phyloP scores from a whole-genome alignment of 2,113 vertebrate genomes.

The Alligator mississippiensis region DNA sequence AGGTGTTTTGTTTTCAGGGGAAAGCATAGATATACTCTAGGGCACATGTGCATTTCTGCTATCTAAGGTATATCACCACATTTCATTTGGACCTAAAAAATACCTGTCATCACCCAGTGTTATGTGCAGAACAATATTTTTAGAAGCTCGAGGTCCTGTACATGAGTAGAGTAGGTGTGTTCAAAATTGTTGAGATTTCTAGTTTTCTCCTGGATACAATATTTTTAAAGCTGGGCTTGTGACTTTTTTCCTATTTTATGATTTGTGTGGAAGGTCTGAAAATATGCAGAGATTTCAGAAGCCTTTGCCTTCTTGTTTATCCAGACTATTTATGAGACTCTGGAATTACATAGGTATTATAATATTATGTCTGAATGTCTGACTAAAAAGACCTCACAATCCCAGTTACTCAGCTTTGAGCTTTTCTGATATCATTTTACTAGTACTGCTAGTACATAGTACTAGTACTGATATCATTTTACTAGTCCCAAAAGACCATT shows the following conservation, averaged over 20 bases:
- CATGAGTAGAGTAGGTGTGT: too few species aligned
- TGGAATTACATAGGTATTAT: neutral
- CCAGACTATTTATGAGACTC: slow-evolving; percentile 5
- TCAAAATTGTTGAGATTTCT: too few species aligned
- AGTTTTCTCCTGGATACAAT: too few species aligned
- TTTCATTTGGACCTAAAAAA: too few species aligned
- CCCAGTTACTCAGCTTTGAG: slow-evolving; percentile 28
- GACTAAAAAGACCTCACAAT: slow-evolving; percentile 14
- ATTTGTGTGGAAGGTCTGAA: neutral
- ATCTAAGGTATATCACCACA: too few species aligned
- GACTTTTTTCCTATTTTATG: neutral
- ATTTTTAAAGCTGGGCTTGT: neutral
- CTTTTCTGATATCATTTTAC: neutral
- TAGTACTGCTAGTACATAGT: neutral
- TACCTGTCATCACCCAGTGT: too few species aligned
- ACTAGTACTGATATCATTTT: neutral
- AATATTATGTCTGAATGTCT: slow-evolving; percentile 4
- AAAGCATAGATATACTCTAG: too few species aligned
- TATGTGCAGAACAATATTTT: too few species aligned
- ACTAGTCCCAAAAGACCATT: neutral
- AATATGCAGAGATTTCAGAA: neutral
- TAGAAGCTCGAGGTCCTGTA: too few species aligned
- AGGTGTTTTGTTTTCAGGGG: too few species aligned
- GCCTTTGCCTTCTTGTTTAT: slow-evolving; percentile 5
- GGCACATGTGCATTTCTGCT: too few species aligned